phyloP scores from a whole-genome alignment of 2,113 vertebrate genomes.

The Cyphomyrus discorhynchus region DNA sequence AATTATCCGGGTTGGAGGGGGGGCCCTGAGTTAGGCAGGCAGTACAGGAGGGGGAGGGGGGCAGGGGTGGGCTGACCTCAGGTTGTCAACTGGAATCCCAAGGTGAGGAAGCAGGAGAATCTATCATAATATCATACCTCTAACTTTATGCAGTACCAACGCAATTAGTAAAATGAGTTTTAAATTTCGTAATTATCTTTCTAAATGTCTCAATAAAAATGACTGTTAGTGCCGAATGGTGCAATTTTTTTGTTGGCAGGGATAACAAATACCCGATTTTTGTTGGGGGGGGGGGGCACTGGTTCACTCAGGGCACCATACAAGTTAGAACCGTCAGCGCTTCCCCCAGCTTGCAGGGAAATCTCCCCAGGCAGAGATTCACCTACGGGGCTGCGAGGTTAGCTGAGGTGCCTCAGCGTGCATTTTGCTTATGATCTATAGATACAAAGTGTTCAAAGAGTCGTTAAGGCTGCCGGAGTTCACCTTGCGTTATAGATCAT shows the following conservation, averaged over 20 bases:
- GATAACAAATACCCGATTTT: neutral
- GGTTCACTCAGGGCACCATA: neutral
- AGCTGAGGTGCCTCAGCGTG: neutral
- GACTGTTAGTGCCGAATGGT: neutral
- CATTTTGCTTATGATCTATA: constrained; percentile 26
- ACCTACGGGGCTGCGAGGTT: neutral
- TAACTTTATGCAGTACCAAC: neutral
- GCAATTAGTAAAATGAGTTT: neutral
- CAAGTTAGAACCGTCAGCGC: neutral
- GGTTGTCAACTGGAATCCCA: neutral
- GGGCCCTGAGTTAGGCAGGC: neutral
- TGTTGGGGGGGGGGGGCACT: neutral
- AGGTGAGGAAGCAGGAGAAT: neutral
- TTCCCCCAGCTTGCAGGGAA: neutral
- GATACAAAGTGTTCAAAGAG: constrained; percentile 31
- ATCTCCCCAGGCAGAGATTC: neutral
- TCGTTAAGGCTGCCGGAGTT: constrained; percentile 24
- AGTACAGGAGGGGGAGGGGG: neutral
- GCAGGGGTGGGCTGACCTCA: neutral
- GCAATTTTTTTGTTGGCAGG: neutral
- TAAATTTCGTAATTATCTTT: neutral
- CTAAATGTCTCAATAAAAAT: neutral
- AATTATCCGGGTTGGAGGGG: neutral
- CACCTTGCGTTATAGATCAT: constrained; percentile 32
- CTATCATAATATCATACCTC: neutral